These are phyloP conservation scores for Barypeithes pellucidus DNA, from an alignment of 2,888 invertebrate genomes.

Conservation along the genomic window DNA sequence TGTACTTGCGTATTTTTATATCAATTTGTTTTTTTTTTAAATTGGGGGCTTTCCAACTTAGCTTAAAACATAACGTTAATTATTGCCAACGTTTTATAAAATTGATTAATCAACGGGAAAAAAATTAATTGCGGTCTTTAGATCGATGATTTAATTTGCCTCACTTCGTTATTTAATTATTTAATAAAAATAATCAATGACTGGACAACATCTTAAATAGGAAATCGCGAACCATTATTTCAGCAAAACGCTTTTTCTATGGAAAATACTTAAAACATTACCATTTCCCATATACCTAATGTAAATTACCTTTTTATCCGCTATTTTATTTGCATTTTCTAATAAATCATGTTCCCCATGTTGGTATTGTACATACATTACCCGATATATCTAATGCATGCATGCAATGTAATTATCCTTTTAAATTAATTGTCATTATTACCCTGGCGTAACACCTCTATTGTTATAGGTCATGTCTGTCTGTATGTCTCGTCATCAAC, in stretches of 20 bases:
- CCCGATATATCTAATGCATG: conserved; percentile 39
- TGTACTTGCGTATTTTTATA: too few relatives aligned
- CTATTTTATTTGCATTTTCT: conserved; percentile 30
- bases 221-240: neutral
- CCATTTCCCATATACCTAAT: conserved; percentile 25
- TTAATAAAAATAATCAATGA: neutral
- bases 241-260: neutral
- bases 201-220: neutral
- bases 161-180: too few relatives aligned
- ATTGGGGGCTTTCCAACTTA: too few relatives aligned
- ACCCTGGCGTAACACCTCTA: conserved; percentile 27
- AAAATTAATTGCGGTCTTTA: too few relatives aligned
- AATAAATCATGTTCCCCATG: conserved; percentile 44
- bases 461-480: conserved; percentile 31
- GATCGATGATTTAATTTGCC: too few relatives aligned
- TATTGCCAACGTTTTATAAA: too few relatives aligned
- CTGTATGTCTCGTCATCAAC: neutral
- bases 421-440: conserved; percentile 43
- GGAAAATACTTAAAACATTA: conserved; percentile 24
- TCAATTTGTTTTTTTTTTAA: too few relatives aligned
- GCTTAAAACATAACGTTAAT: too few relatives aligned
- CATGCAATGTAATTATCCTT: conserved; percentile 46
- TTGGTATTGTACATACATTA: conserved; percentile 30
- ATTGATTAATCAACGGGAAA: too few relatives aligned
- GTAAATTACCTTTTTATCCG: conserved; percentile 35